A percentile compares a stretch with the other conserved stretches of the same genome.
These are phyloP conservation scores for Geopemphigus sp. DNA, from an alignment of 1,140 invertebrate species.

Conservation along the genomic window DNA sequence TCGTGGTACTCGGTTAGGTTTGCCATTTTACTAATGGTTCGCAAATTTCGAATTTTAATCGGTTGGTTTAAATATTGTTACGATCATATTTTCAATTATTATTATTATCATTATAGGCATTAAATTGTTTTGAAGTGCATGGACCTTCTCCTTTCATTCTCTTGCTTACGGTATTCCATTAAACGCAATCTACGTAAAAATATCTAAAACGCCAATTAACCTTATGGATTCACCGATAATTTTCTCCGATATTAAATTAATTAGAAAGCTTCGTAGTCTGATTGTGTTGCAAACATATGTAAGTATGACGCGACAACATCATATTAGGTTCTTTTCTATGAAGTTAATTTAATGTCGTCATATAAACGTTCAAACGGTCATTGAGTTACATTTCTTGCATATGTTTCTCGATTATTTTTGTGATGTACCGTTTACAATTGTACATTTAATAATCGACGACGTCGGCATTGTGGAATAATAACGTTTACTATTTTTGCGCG, in stretches of 20 bases:
- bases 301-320: too few species aligned
- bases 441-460: not conserved
- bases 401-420: not conserved
- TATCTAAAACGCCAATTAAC: not conserved
- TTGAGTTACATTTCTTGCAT: not conserved
- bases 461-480: not conserved
- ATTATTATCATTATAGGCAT: not conserved
- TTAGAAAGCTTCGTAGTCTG: not conserved
- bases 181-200: not conserved
- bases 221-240: not conserved
- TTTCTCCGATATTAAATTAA: not conserved
- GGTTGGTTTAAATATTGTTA: too few species aligned
- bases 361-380: not conserved
- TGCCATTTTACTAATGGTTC: too few species aligned
- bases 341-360: constrained; percentile 1
- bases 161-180: not conserved
- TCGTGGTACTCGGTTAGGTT: too few species aligned
- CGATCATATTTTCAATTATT: not conserved
- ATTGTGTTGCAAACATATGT: not conserved
- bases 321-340: not conserved
- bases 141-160: not conserved
- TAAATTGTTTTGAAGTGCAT: not conserved
- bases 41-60: too few species aligned
- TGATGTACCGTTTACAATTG: not conserved
- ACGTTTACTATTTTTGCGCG: not conserved